Conservation (phyloP, 2,888 invertebrate species). For the Apamea anceps region DNA sequence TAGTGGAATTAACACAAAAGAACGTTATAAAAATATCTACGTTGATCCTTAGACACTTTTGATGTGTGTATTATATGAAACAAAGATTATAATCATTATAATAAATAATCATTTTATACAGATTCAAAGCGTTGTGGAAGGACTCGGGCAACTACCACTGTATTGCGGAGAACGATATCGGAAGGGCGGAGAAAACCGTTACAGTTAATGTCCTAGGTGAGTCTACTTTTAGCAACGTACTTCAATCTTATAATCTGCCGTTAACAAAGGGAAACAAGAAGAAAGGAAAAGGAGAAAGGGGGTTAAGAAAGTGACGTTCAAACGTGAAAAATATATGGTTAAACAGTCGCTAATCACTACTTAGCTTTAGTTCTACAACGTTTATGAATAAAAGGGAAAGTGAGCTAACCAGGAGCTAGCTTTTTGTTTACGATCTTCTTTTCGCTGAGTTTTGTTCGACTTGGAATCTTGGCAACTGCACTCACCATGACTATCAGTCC, state of each 20-base stretch:
- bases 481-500: background rate
- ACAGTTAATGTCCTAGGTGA: constrained; percentile 80
- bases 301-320: too few species aligned
- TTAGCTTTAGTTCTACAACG: too few species aligned
- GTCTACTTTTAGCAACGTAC: constrained; percentile 33
- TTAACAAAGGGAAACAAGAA: too few species aligned
- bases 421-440: background rate
- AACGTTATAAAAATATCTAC: too few species aligned
- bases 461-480: background rate
- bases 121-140: constrained; percentile 76
- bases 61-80: too few species aligned
- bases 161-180: constrained; percentile 80
- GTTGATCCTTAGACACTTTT: too few species aligned
- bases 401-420: background rate
- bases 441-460: background rate
- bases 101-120: constrained; percentile 49
- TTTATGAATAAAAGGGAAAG: too few species aligned
- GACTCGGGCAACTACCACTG: constrained; percentile 84
- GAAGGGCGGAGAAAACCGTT: constrained; percentile 73
- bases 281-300: too few species aligned
- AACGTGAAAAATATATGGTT: too few species aligned
- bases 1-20: too few species aligned
- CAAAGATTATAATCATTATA: background rate
- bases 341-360: too few species aligned
- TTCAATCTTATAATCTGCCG: background rate